Base-by-base conservation (phyloP, 2,888 invertebrate species). In the Tipula helvola region DNA sequence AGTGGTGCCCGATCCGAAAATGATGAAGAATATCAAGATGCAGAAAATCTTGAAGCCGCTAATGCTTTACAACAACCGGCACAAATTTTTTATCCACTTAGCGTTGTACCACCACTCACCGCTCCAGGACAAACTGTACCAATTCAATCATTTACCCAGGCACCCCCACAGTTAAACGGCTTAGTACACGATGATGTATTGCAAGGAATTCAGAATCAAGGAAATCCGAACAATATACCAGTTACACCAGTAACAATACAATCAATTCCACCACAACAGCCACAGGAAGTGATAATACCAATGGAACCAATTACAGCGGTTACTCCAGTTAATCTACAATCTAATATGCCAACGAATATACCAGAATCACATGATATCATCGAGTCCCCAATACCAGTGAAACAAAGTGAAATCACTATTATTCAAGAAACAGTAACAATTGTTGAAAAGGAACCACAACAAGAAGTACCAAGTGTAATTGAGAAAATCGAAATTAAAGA, bases 131-230 rank as follows among this genome's bases (percentile, higher is more conserved):
- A 87, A 86, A 86, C 86, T n/a, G 88, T 87, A 86, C 85, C 88
- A 83, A 87, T 88, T 18, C 87, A 87, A 85, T 88, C 88, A 10
- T 88, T 88, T 86, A 88, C 87, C 7, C 91, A 91, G 87, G 88
- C 88, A 28, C 28, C 28, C 0, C 86, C 89, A 0, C 90, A 90
- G 87, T 87, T 90, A 0, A 91, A 91, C 86, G 92, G 92, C 5
- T 90, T 91, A 86, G 89, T 90, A n/a, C 91, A 91, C 87, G 92
- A 92, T 41, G 92, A 91, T 83, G 87, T 91, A 86, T 87, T 90
- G 36, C 90, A 89, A 89, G 89, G 90, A 86, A 89, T 88, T 87
- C 88, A 89, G 13, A 89, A 91, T 91, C 92, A 88, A 89, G 92
- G 90, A 89, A 90, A 89, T 90, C 90, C 90, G 90, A 91, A 89